phyloP scores from a whole-genome alignment of 2,113 vertebrate genomes.

The Potamarius usumacintae region DNA sequence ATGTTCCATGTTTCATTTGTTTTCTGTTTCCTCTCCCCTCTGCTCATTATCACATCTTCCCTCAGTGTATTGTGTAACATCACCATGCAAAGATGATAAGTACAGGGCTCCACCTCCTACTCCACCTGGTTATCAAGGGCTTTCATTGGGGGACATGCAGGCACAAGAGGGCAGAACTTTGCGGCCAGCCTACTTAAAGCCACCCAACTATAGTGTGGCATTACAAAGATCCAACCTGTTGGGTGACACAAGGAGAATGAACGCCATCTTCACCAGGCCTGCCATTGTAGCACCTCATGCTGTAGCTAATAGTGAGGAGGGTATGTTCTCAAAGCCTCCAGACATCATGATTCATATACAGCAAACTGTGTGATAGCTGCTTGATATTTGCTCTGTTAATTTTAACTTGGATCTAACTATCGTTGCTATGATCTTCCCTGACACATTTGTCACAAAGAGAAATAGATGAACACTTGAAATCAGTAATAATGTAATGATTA shows the following conservation, averaged over 20 bases:
- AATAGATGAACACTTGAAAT: neutral
- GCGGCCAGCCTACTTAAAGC: constrained; percentile 84
- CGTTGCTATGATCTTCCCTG: too few species aligned
- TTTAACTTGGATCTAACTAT: neutral
- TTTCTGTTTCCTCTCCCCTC: constrained; percentile 43
- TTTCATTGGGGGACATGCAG: constrained; percentile 85
- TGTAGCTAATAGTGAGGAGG: constrained; percentile 86
- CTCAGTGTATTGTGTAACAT: constrained; percentile 98
- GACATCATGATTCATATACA: neutral
- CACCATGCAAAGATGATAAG: constrained; percentile 92
- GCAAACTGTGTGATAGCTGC: neutral
- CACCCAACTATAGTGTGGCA: constrained; percentile 96
- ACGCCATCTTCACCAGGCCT: constrained; percentile 59
- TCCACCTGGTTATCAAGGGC: constrained; percentile 95
- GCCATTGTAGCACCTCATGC: constrained; percentile 62
- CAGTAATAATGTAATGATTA: neutral
- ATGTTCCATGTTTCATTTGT: constrained; percentile 70
- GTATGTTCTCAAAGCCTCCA: constrained; percentile 75
- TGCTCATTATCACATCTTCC: constrained; percentile 44
- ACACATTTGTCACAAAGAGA: neutral
- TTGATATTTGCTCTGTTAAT: neutral
- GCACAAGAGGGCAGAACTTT: constrained; percentile 70
- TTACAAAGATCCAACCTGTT: constrained; percentile 95
- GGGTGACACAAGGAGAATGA: constrained; percentile 71
- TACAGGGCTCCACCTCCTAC: constrained; percentile 95